phyloP scores from a whole-genome alignment of 2,113 vertebrate genomes.

The Gambusia holbrooki region DNA sequence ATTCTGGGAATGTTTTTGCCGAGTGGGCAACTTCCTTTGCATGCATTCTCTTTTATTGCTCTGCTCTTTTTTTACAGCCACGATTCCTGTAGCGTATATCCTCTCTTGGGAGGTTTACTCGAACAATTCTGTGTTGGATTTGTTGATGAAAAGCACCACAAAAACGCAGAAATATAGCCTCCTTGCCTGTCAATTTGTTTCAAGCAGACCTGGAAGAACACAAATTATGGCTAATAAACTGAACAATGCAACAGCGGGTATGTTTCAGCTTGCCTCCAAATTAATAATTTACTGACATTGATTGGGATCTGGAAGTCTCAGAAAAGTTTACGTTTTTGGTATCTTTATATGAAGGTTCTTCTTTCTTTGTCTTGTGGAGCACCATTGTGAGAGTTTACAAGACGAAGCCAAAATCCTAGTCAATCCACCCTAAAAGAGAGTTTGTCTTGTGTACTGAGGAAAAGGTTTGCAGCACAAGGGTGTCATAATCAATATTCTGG shows the following conservation, averaged over 20 bases:
- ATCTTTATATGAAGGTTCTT: slow-evolving; percentile 44
- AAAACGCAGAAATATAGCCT: slow-evolving; percentile 6
- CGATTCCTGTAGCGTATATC: slow-evolving; percentile 17
- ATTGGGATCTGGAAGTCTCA: slow-evolving; percentile 50
- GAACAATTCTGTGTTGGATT: slow-evolving; percentile 4
- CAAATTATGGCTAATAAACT: slow-evolving; percentile 39
- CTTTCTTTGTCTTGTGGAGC: slow-evolving; percentile 21
- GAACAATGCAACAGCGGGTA: slow-evolving; percentile 37
- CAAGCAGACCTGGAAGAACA: slow-evolving; percentile 21
- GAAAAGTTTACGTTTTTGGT: slow-evolving; percentile 29
- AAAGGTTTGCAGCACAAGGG: slow-evolving; percentile 43
- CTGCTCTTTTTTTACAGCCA: slow-evolving; percentile 29
- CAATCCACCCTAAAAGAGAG: slow-evolving; percentile 13
- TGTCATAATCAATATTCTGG: slow-evolving; percentile 75
- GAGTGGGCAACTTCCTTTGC: slow-evolving; percentile 58
- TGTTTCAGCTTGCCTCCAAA: slow-evolving; percentile 36
- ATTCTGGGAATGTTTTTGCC: slow-evolving; percentile 56
- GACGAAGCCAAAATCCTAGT: slow-evolving; percentile 28
- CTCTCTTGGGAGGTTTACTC: slow-evolving; percentile 18
- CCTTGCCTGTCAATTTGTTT: slow-evolving; percentile 4
- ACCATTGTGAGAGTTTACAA: slow-evolving; percentile 27
- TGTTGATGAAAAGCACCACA: slow-evolving; percentile 47
- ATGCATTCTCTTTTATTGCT: slow-evolving; percentile 34
- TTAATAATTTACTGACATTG: slow-evolving; percentile 65
- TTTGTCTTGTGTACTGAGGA: slow-evolving; percentile 25